Conservation (phyloP, 2,888 invertebrate genomes). For the Liposcelis brunnea region DNA sequence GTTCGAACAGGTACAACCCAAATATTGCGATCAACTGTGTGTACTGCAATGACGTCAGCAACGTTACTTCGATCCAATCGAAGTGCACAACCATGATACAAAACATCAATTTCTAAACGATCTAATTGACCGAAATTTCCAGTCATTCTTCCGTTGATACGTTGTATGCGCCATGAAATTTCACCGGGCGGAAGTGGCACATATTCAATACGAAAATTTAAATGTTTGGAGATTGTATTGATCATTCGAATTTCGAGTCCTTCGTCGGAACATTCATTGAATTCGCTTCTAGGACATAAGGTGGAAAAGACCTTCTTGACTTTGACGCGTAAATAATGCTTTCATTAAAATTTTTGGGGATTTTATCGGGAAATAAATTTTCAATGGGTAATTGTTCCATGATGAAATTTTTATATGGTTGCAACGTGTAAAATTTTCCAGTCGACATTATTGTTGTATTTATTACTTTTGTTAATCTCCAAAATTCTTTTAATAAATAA, state of each 20-base stretch:
- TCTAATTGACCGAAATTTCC: not conserved
- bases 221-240: not conserved
- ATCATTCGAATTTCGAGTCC: not conserved
- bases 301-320: too few species aligned
- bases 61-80: not conserved
- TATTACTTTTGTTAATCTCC: too few species aligned
- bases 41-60: not conserved
- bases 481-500: too few species aligned
- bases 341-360: not conserved
- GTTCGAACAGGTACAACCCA: not conserved
- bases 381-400: too few species aligned
- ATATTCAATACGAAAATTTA: conserved; percentile 2
- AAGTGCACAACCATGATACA: not conserved
- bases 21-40: not conserved
- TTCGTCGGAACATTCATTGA: not conserved
- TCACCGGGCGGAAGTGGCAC: not conserved
- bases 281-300: not conserved
- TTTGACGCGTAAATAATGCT: not conserved
- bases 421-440: too few species aligned
- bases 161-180: not conserved
- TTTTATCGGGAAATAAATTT: not conserved
- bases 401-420: too few species aligned
- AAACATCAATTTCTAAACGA: not conserved
- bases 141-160: not conserved
- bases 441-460: too few species aligned